Evolutionary conservation across 2,888 invertebrate genomes (phyloP), one percentile per base, ranked within the genome.

Genomic region (Spodoptera exigua): DNA sequence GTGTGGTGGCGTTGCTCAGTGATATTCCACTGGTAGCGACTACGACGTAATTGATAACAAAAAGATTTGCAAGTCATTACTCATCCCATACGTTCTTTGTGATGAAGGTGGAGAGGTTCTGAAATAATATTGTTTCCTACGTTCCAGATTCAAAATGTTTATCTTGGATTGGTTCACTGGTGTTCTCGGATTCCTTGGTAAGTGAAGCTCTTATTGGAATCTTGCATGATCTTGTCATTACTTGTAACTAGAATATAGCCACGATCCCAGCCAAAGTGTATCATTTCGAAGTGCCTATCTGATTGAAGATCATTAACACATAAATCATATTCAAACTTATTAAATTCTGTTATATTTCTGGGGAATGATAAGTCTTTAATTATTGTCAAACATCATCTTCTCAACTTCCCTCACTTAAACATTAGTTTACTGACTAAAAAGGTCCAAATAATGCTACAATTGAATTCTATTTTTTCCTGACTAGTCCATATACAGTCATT

Each of bases 101-200:
- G 85, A 85, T 78, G 74, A 80, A 81, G 70, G 58, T 70, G 76
- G 59, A 66, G 55, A 71, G 72, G 55, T 54, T 56, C 54, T 78
- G 74, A 83, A 80, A 70, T 87, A 82, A 85, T 83, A 72, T 66
- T 52, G 80, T 83, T 85, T 84, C 74, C 61, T 84, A 78, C 77
- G 61, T 88, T 93, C 79, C 92, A 93, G 93, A 92, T 89, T 88
- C 89, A 93, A 87, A 90, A 98, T 98, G 98, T 98, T 98, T 95
- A 96, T 98, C 95, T 97, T 97, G 97, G 98, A 98, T 94, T 98
- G 98, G 98, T 97, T 98, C 90, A 97, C 98, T 91, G 98, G 98
- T 85, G 98, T 98, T 88, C 95, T 98, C 88, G 98, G 98, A 91
- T 98, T 98, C 94, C 96, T 98, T 90, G 98, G 98, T 98, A 91